These are phyloP conservation scores for Agelas oroides DNA, from an alignment of 37 sponge, comb jelly and placozoan species.

Conservation along the genomic window DNA sequence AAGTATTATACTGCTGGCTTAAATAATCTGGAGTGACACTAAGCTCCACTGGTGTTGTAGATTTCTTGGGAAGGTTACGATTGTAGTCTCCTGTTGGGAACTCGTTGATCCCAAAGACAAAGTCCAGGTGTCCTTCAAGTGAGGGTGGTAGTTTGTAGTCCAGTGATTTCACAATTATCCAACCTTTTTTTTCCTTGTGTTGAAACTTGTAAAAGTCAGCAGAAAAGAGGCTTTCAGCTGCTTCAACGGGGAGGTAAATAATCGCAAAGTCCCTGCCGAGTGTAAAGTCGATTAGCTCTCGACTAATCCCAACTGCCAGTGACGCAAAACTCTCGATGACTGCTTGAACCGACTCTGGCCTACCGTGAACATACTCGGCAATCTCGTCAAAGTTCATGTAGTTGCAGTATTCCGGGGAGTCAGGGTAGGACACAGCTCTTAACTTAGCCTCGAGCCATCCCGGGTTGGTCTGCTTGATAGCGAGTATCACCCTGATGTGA, in stretches of 20 bases:
- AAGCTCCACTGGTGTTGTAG: not conserved
- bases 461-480: conserved; percentile 75
- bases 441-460: conserved; percentile 70
- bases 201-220: conserved; percentile 44
- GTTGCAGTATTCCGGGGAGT: conserved; percentile 77
- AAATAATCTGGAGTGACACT: conserved; percentile 59
- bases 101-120: conserved; percentile 69
- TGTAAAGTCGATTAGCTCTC: conserved; percentile 39
- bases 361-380: conserved; percentile 62
- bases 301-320: conserved; percentile 18
- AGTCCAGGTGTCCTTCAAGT: conserved; percentile 61
- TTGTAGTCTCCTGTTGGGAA: conserved; percentile 38
- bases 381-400: conserved; percentile 85
- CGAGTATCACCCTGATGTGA: conserved; percentile 40
- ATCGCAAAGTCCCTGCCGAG: conserved; percentile 76
- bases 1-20: conserved; percentile 77
- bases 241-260: conserved; percentile 23
- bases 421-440: conserved; percentile 77
- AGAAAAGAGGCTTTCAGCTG: conserved; percentile 58
- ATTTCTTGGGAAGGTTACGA: not conserved
- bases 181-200: not conserved
- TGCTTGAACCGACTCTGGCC: conserved; percentile 58
- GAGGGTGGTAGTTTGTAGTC: conserved; percentile 33
- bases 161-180: conserved; percentile 26
- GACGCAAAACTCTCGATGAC: conserved; percentile 20